Percentiles rank a stretch among this genome's conserved stretches.
Evolutionary conservation across 2,888 invertebrate genomes (phyloP).

Genomic region (Apodemia hepburni): DNA sequence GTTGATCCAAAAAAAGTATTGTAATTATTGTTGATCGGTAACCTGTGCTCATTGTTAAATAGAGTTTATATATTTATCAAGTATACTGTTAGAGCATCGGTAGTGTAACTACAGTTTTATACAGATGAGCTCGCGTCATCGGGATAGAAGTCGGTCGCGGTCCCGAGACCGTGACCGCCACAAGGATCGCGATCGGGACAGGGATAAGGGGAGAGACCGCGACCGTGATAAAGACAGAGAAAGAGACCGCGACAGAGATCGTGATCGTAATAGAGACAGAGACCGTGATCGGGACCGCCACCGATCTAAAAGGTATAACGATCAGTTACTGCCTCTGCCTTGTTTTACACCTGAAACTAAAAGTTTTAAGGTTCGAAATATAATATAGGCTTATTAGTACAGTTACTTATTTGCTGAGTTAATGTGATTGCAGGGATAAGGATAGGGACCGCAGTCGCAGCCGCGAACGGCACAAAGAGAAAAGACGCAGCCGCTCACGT

Average conservation of each 20-base stretch:
- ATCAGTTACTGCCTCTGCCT: no score
- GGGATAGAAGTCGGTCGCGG: constrained; percentile 72
- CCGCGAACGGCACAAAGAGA: constrained; percentile 54
- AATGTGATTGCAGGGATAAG: constrained; percentile 54
- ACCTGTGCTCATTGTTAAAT: not conserved
- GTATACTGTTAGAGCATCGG: not conserved
- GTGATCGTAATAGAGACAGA: constrained; percentile 48
- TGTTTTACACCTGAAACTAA: no score
- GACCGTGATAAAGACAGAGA: constrained; percentile 57
- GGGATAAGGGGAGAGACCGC: constrained; percentile 63
- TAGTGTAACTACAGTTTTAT: not conserved
- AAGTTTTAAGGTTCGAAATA: not conserved
- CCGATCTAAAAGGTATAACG: constrained; percentile 68
- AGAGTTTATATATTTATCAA: not conserved
- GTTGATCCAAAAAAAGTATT: no score
- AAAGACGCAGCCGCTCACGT: constrained; percentile 56
- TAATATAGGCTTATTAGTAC: no score
- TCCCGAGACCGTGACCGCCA: constrained; percentile 58
- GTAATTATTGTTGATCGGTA: no score
- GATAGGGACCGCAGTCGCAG: constrained; percentile 61
- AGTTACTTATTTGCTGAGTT: not conserved
- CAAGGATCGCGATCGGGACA: constrained; percentile 49
- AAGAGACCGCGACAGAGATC: constrained; percentile 43
- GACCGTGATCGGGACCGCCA: constrained; percentile 54
- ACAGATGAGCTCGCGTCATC: constrained; percentile 77